Evolutionary conservation across 2,797 vertebrate species (phyloP), one percentile per base, ranked within the genome.

Genomic region (Halcyon smyrnensis): DNA sequence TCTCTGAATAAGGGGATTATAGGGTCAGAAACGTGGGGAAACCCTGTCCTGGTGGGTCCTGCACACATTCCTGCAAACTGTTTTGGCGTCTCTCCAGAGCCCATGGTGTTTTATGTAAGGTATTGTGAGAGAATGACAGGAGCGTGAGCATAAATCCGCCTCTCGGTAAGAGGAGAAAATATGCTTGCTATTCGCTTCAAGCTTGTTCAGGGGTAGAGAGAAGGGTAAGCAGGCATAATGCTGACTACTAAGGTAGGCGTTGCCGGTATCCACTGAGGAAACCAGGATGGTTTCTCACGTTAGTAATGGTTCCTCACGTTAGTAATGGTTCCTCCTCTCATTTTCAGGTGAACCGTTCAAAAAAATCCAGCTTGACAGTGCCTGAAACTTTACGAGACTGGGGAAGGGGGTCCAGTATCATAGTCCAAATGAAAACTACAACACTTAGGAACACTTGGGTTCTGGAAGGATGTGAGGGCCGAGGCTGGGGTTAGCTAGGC

Each of bases 1-100:
- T 48, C 81, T 90, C 71, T 93, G 78, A 89, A 63, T 77, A 41
- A 84, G 77, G 90, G 86, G 80, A 93, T 92, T 92, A 90, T 12
- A 37, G 77, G 69, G 70, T 79, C 70, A 85, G 76, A 91, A 79
- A 53, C 32, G 2, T 0, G 10, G 93, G 81, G 92, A 93, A 96
- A 24, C 86, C 63, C 92, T 89, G 56, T 70, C 65, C 90, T 79
- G 74, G 77, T 76, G 84, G 59, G 62, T 77, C 50, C 76, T 64
- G 63, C 70, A 34, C 39, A 23, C 71, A 45, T 84, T 84, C 67
- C 56, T 94, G 71, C 76, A 24, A 36, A 64, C 34, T 74, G 25
- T 30, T 71, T 28, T 95, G 95, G 73, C 57, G 0, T 36, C 45
- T 68, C 30, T 89, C 82, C 95, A 87, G 68, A 85, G 41, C 2